Evolutionary conservation across 2,888 invertebrate species (phyloP).

Genomic region (Halictus ligatus): DNA sequence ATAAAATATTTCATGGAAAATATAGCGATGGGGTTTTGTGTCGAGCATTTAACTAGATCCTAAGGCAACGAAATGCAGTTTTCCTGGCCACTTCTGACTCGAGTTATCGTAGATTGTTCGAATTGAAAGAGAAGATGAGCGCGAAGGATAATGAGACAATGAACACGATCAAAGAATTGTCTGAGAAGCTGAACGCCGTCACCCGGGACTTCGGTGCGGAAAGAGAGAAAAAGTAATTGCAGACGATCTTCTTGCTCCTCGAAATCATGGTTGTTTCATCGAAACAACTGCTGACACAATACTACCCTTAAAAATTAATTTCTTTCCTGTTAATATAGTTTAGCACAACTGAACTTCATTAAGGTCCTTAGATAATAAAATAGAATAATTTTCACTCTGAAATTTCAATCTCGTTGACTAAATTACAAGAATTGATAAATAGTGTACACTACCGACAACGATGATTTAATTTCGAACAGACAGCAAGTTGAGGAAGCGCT

Average conservation of each 20-base stretch:
- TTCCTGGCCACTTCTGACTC: slow-evolving; percentile 19
- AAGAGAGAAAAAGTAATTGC: slow-evolving; percentile 65
- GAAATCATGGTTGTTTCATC: neutral
- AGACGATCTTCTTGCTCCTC: neutral
- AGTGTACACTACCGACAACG: neutral
- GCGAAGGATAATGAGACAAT: slow-evolving; percentile 69
- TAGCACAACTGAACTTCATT: neutral
- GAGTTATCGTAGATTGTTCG: slow-evolving; percentile 68
- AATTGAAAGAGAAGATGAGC: slow-evolving; percentile 73
- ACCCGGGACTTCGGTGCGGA: slow-evolving; percentile 58
- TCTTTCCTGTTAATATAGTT: neutral
- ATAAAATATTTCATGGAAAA: neutral
- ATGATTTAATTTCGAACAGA: slow-evolving; percentile 51
- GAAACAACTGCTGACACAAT: neutral
- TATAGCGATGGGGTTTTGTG: neutral
- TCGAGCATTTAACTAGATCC: neutral
- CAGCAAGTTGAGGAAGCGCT: slow-evolving; percentile 58
- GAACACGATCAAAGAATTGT: slow-evolving; percentile 59
- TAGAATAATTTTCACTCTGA: neutral
- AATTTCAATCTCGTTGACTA: neutral
- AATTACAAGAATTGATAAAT: neutral
- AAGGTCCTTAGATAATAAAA: neutral
- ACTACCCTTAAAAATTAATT: neutral
- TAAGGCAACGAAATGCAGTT: neutral
- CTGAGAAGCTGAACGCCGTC: slow-evolving; percentile 59